Evolutionary conservation across 2,797 vertebrate genomes (phyloP).

Genomic region (Muraenolepis orangiensis): DNA sequence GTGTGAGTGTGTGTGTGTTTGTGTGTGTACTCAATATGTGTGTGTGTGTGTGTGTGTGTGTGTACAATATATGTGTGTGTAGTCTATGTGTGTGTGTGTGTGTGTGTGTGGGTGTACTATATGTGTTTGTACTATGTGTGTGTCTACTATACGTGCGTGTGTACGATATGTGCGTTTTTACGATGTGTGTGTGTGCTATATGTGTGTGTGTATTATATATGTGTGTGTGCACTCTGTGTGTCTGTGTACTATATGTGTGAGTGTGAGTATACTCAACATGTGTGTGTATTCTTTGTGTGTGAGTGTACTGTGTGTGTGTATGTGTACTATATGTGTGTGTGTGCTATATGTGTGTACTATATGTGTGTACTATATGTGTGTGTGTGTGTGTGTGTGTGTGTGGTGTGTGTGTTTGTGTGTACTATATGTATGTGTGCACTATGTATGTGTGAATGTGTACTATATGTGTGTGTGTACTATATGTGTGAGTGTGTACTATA

Average conservation of each 20-base stretch:
- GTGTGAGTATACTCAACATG: not conserved
- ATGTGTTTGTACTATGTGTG: slow-evolving; percentile 30
- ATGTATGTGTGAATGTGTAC: not conserved
- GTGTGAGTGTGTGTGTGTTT: slow-evolving; percentile 26
- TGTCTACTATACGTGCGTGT: slow-evolving; percentile 26
- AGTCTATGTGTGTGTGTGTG: not conserved
- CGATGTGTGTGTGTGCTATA: not conserved
- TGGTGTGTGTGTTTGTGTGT: slow-evolving; percentile 27
- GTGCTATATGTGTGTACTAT: slow-evolving; percentile 18
- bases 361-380: not conserved
- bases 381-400: slow-evolving; percentile 15
- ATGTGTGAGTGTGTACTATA: slow-evolving; percentile 29
- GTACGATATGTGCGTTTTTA: not conserved
- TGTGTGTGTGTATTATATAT: slow-evolving; percentile 11
- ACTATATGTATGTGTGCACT: slow-evolving; percentile 13
- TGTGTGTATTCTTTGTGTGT: slow-evolving; percentile 5
- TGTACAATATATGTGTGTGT: not conserved
- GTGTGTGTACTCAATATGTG: too few species aligned
- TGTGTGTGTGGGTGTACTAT: slow-evolving; percentile 20
- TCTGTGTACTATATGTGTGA: slow-evolving; percentile 20
- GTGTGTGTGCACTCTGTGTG: slow-evolving; percentile 29
- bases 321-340: slow-evolving; percentile 27
- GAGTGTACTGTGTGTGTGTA: slow-evolving; percentile 29
- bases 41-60: slow-evolving; percentile 24
- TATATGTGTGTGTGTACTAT: slow-evolving; percentile 19